Evolutionary conservation across 2,797 vertebrate species (phyloP).

Genomic region (Mormyrops attenuatus): DNA sequence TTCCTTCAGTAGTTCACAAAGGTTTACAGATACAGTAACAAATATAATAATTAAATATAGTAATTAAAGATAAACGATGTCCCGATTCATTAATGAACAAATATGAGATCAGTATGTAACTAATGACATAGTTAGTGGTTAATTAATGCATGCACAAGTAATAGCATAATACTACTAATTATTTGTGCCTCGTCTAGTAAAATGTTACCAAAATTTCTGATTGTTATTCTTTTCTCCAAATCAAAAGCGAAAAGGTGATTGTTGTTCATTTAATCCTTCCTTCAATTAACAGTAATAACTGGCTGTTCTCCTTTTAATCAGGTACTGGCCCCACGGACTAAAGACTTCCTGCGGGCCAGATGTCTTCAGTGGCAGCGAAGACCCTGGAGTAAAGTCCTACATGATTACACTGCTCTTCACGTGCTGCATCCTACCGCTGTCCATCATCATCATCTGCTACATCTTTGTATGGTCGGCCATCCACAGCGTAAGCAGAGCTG

Average conservation of each 20-base stretch:
- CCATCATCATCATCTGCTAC: conserved; percentile 77
- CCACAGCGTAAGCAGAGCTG: conserved; percentile 59
- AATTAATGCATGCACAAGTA: background rate
- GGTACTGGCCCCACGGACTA: conserved; percentile 84
- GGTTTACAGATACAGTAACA: background rate
- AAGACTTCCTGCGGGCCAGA: conserved; percentile 88
- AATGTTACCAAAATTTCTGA: background rate
- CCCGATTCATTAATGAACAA: background rate
- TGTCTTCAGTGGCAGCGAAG: conserved; percentile 77
- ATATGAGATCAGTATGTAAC: background rate
- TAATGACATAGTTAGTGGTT: background rate
- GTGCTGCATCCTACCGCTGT: conserved; percentile 70
- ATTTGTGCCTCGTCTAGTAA: background rate
- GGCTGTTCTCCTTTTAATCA: conserved; percentile 32
- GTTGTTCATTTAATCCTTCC: background rate
- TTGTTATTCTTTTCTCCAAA: background rate
- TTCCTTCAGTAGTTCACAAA: background rate
- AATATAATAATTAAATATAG: background rate
- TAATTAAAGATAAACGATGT: background rate
- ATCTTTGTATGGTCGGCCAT: conserved; percentile 79
- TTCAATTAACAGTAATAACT: background rate
- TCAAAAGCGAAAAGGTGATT: background rate
- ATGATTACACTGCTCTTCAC: conserved; percentile 77
- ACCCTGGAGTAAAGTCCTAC: conserved; percentile 75
- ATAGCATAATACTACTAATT: background rate